A percentile compares a stretch with the other conserved stretches of the same genome.
Conservation (phyloP, 2,113 vertebrate species). For the Menura novaehollandiae region DNA sequence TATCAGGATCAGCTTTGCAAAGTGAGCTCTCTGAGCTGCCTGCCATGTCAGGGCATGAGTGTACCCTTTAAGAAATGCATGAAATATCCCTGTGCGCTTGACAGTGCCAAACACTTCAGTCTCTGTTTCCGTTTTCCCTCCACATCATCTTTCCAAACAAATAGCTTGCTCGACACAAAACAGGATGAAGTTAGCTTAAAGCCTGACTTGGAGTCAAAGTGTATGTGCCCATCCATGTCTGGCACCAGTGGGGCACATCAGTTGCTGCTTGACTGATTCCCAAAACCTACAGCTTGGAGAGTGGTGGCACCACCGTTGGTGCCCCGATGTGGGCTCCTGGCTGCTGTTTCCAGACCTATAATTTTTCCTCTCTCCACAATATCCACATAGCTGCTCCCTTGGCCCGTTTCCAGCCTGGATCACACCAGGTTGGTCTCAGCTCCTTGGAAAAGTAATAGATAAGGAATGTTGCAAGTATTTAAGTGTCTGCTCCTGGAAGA, state of each 20-base stretch:
- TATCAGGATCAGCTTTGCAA: background rate
- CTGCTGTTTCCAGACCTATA: background rate
- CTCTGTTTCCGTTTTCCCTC: background rate
- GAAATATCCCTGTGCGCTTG: background rate
- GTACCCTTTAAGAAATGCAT: background rate
- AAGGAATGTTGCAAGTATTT: background rate
- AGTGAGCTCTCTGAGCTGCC: background rate
- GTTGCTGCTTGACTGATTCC: background rate
- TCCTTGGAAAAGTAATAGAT: background rate
- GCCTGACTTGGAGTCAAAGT: background rate
- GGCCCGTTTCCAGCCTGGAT: background rate
- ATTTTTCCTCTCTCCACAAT: background rate
- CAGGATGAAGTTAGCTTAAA: background rate
- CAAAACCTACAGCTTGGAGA: background rate
- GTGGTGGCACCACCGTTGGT: rapidly evolving
- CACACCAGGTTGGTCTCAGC: background rate
- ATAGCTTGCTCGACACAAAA: background rate
- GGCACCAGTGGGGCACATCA: background rate
- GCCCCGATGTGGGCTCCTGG: background rate
- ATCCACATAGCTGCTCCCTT: background rate
- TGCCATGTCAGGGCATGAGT: background rate
- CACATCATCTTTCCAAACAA: background rate
- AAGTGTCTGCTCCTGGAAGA: background rate
- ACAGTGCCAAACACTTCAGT: background rate
- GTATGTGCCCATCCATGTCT: background rate